Conservation (phyloP, 1,140 invertebrate species). For the Oscheius sp. region DNA sequence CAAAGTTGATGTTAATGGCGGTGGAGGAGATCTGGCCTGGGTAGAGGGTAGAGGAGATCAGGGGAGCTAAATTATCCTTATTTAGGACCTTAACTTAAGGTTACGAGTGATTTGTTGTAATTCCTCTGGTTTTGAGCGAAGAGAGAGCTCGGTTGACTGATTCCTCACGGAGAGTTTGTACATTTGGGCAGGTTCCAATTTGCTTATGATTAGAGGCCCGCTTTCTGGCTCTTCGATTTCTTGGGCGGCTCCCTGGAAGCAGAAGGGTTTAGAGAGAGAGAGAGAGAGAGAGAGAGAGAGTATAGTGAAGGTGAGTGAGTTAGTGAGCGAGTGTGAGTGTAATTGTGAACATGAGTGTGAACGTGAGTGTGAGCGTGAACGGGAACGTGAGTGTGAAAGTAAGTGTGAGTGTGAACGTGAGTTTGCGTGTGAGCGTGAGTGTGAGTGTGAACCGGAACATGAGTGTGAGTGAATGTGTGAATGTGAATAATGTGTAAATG, state of each 20-base stretch:
- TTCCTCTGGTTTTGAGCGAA: conserved; percentile 45
- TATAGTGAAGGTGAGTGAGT: too few species aligned
- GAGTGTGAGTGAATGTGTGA: too few species aligned
- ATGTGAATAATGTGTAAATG: too few species aligned
- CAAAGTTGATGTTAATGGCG: conserved; percentile 59
- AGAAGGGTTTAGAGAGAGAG: too few species aligned
- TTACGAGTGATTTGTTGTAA: conserved; percentile 51
- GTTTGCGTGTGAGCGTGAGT: too few species aligned
- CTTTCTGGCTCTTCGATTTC: conserved; percentile 30
- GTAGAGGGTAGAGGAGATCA: conserved; percentile 58
- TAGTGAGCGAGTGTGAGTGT: too few species aligned
- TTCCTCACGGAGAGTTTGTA: conserved; percentile 55
- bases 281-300: too few species aligned
- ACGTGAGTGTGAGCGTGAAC: too few species aligned
- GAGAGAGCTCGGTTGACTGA: conserved; percentile 46
- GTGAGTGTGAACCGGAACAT: too few species aligned
- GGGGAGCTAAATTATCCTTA: conserved; percentile 46
- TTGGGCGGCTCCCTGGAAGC: conserved; percentile 47
- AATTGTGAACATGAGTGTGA: too few species aligned
- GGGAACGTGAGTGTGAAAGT: too few species aligned
- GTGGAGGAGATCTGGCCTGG: conserved; percentile 57
- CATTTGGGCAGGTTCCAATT: conserved; percentile 47
- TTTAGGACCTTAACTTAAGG: neutral
- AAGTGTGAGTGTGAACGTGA: too few species aligned
- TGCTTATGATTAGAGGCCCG: conserved; percentile 41